Evolutionary conservation across 2,797 vertebrate genomes (phyloP).

Genomic region (Sebastes matsubarae): DNA sequence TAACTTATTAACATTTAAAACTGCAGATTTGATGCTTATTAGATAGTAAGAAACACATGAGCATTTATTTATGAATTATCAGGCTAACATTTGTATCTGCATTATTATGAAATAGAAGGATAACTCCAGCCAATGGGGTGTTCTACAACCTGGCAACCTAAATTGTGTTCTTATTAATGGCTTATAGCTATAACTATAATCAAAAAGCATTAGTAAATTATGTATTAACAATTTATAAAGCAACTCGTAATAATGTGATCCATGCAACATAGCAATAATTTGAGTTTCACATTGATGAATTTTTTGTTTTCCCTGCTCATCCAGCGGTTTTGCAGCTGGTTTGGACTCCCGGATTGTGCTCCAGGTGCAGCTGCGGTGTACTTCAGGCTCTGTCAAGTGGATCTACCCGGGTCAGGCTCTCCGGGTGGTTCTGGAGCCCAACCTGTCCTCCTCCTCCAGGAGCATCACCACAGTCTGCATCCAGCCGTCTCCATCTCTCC

Average conservation of each 20-base stretch:
- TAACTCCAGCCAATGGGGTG: background rate
- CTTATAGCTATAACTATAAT: background rate
- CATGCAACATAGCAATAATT: background rate
- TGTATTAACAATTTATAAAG: background rate
- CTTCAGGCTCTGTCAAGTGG: constrained; percentile 83
- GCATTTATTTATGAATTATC: background rate
- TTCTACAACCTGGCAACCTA: background rate
- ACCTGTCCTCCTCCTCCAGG: constrained; percentile 58
- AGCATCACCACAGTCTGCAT: constrained; percentile 74
- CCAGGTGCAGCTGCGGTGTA: constrained; percentile 85
- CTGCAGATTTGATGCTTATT: background rate
- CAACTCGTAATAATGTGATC: background rate
- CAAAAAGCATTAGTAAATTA: background rate
- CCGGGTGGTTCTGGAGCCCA: constrained; percentile 82
- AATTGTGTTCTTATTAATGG: background rate
- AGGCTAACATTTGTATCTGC: background rate
- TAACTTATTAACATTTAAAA: too few relatives aligned
- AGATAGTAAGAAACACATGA: background rate
- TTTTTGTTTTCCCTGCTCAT: background rate
- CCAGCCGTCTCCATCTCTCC: constrained; percentile 74
- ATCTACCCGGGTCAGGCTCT: constrained; percentile 82
- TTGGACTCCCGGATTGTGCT: constrained; percentile 74
- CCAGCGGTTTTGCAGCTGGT: constrained; percentile 78
- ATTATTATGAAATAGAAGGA: background rate
- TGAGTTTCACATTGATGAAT: background rate